Percentiles rank a stretch among this genome's conserved stretches.
phyloP scores from a whole-genome alignment of 1,140 invertebrate genomes.

The Bicyclus anynana region DNA sequence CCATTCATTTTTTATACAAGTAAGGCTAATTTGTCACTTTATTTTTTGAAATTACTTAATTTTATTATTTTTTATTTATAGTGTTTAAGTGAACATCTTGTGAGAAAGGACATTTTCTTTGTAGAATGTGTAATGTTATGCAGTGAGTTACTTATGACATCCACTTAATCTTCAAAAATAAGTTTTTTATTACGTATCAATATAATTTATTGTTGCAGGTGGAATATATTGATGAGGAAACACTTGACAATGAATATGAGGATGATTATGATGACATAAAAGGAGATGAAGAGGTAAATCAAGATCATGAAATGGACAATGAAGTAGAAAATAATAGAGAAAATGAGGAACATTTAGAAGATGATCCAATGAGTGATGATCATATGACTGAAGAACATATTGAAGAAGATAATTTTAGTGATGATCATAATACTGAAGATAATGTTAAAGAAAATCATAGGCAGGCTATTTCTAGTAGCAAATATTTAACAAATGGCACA shows the following conservation, averaged over 20 bases:
- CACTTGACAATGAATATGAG: conserved; percentile 52
- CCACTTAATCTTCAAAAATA: too few relatives aligned
- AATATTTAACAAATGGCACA: conserved; percentile 30
- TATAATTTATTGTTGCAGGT: conserved; percentile 41
- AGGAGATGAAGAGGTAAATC: conserved; percentile 46
- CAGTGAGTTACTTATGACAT: too few relatives aligned
- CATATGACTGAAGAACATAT: background rate
- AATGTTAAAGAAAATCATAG: conserved; percentile 9
- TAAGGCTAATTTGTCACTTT: too few relatives aligned
- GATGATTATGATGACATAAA: conserved; percentile 54
- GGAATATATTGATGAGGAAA: conserved; percentile 71
- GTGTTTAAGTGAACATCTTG: too few relatives aligned
- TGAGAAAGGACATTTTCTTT: too few relatives aligned
- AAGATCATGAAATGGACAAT: conserved; percentile 47
- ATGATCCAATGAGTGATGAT: background rate
- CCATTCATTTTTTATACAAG: too few relatives aligned
- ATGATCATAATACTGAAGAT: conserved; percentile 8
- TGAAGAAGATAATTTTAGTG: conserved; percentile 20
- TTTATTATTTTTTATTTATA: too few relatives aligned
- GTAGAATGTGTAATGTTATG: too few relatives aligned
- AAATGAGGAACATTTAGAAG: background rate
- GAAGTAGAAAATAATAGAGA: conserved; percentile 14
- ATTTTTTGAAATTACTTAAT: too few relatives aligned
- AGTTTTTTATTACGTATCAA: too few relatives aligned
- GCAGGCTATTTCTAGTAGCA: conserved; percentile 2